Base-by-base conservation (phyloP, 2,888 invertebrate species). In the Leptinotarsa peninsularis region DNA sequence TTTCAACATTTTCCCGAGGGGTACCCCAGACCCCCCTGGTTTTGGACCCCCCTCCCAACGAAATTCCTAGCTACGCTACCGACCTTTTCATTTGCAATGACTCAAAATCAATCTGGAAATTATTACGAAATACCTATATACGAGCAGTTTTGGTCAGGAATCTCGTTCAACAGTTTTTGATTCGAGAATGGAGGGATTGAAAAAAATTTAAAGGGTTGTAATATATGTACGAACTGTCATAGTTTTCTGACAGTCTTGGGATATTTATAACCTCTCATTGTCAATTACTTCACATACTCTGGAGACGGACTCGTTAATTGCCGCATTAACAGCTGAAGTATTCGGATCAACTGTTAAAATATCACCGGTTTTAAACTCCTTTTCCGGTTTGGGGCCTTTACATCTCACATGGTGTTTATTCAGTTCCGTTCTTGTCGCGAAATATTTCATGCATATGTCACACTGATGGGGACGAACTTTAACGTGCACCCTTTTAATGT, bases 401-500 rank as follows among this genome's bases (percentile, higher is more conserved):
- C 73, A 73, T 60, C 73, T 58, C n/a, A 60, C 68, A 17, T 50
- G 43, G 21, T 73, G 73, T 27, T 73, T 73, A 49, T 67, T 73
- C 27, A 67, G 33, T 49, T 73, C 73, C 17, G 73, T 73, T 13
- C 73, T 43, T 10, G 73, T 73, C 27, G 73, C 71, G 17, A 71
- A 71, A 66, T 15, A 63, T 27, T 60, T 71, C 18, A 43, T 27
- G 33, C 71, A 71, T 27, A 63, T 49, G n/a, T 63, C 63, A 21
- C 71, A 71, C 43, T 49, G 63, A 63, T 71, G 52, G 4, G 71
- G 71, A 14, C 63, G 43, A 18, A 63, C 50, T 49, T 68, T 66
- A 7, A 69, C 58, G 50, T 73, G 73, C 18, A 69, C 71, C 49
- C 71, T 71, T 18, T 76, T 73, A 3, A 90, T 89, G 73, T 92